These are phyloP conservation scores for Oryzias javanicus DNA, from an alignment of 2,113 vertebrate species.

Conservation along the genomic window DNA sequence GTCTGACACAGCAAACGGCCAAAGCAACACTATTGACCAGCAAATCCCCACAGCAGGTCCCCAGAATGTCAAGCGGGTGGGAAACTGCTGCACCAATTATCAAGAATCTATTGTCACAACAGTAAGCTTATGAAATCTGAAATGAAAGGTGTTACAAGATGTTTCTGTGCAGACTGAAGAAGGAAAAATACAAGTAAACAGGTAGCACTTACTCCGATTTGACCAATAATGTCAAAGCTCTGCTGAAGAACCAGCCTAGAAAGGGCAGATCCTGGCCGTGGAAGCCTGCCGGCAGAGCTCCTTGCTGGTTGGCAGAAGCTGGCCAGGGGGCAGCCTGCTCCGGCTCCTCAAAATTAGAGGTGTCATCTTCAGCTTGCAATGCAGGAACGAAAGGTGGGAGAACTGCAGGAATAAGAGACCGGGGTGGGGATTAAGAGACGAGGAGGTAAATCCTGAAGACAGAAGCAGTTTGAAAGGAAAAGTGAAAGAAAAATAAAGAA, in stretches of 20 bases:
- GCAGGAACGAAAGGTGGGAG: conserved; percentile 96
- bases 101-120: conserved; percentile 26
- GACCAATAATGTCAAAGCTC: conserved; percentile 85
- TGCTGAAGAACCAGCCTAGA: conserved; percentile 97
- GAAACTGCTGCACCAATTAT: conserved; percentile 51
- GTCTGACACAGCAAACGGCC: conserved; percentile 54
- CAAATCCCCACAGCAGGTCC: conserved; percentile 39
- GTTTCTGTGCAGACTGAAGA: conserved; percentile 14
- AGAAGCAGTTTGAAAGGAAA: conserved; percentile 7
- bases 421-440: conserved; percentile 49
- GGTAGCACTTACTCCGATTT: conserved; percentile 92
- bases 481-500: conserved; percentile 26
- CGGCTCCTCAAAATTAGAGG: conserved; percentile 98
- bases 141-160: conserved; percentile 40
- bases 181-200: conserved; percentile 39
- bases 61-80: conserved; percentile 48
- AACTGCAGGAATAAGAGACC: conserved; percentile 78
- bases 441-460: conserved; percentile 7
- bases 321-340: conserved; percentile 87
- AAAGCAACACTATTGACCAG: conserved; percentile 51
- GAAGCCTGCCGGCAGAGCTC: conserved; percentile 88
- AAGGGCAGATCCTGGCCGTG: conserved; percentile 93
- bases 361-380: conserved; percentile 96
- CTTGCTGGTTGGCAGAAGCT: conserved; percentile 82
- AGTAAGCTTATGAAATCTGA: conserved; percentile 32